Base-by-base conservation (phyloP, 2,888 invertebrate genomes). In the Emesis russula region DNA sequence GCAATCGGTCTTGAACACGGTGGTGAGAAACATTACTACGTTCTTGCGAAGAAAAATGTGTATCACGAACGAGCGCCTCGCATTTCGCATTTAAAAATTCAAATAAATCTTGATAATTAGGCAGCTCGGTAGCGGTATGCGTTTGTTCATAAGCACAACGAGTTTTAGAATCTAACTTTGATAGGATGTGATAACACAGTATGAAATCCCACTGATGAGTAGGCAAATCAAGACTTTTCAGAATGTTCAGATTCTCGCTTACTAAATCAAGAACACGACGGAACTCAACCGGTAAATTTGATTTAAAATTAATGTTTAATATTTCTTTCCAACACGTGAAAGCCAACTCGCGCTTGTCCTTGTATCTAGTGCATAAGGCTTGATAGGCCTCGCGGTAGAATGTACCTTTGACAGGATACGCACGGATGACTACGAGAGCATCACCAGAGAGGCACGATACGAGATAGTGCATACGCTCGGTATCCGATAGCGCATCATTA, bases 241-340 rank as follows among this genome's bases (percentile, higher is more conserved):
- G 63, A 41, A 89, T 89, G 31, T 63, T 85, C 58, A 86, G 74
- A 74, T 89, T 89, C 74, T 89, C 89, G 53, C 86, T 82, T n/a
- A 86, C 36, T n/a, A 31, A 36, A 53, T 86, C 85, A 11, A 85
- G 36, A 9, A 74, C 66, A 9, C 44, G 48, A 1, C 84, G 77
- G 79, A 84, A 87, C 25, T 85, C 84, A 7, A 11, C 6, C n/a
- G 85, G 68, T 13, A 48, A 44, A 18, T 78, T 84, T 44, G 38
- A 15, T n/a, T 85, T 87, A 11, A 87, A 78, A 31, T 81, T 76
- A 31, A 87, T 36, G 81, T 79, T 79, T 71, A 87, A 75, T 68
- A 85, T 87, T 5, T 87, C 87, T 18, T 68, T 63, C 87, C 87
- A 84, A 63, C 87, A 87, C 5, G 88, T 81, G 36, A 88, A 88